Evolutionary conservation across 1,140 invertebrate genomes (phyloP).

Genomic region (Trichoplusia ni): DNA sequence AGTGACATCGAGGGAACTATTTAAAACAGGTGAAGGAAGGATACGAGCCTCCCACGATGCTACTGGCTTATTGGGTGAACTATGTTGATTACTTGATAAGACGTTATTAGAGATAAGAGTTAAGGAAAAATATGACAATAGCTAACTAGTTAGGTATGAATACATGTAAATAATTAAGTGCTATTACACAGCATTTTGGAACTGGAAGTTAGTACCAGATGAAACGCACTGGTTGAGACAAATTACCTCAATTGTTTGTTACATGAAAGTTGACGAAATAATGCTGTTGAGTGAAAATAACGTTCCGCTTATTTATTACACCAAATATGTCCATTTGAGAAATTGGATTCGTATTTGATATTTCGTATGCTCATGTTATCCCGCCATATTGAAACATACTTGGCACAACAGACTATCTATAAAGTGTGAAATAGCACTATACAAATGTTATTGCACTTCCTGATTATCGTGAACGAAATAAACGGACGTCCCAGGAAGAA

Average conservation of each 20-base stretch:
- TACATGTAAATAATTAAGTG: too few species aligned
- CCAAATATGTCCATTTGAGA: too few species aligned
- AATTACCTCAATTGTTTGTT: too few species aligned
- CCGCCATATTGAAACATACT: too few species aligned
- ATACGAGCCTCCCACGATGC: slow-evolving; percentile 19
- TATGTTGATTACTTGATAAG: slow-evolving; percentile 18
- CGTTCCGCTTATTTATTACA: too few species aligned
- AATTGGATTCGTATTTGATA: too few species aligned
- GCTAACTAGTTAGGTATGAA: neutral
- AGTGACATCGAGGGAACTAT: slow-evolving; percentile 30
- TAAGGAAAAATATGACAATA: neutral
- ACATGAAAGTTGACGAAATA: too few species aligned
- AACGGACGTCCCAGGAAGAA: slow-evolving; percentile 17
- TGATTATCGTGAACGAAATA: neutral
- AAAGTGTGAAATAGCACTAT: neutral
- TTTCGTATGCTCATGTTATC: too few species aligned
- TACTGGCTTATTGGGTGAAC: slow-evolving; percentile 2
- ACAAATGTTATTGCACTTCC: neutral
- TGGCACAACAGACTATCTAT: neutral
- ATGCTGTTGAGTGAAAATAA: too few species aligned
- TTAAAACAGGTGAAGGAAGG: slow-evolving; percentile 29
- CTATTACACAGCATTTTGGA: too few species aligned
- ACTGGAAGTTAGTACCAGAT: too few species aligned
- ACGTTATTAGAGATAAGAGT: neutral
- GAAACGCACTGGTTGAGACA: too few species aligned